A percentile compares a stretch with the other conserved stretches of the same genome.
Conservation (phyloP, 2,888 invertebrate genomes). For the Caenorhabditis drosophilae region DNA sequence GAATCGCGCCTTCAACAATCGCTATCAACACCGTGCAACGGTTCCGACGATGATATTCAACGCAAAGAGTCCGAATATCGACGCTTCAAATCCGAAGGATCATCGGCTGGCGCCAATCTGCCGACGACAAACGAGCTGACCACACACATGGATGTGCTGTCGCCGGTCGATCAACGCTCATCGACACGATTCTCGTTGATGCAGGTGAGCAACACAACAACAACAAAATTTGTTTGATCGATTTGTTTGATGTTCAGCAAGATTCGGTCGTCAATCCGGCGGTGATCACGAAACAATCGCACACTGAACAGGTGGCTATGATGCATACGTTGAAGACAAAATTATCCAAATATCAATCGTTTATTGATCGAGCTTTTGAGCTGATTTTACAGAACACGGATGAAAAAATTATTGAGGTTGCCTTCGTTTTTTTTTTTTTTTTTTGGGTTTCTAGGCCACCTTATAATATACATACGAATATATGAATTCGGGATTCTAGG, state of each 20-base stretch:
- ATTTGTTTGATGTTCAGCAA: slow-evolving; percentile 57
- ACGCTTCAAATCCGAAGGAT: slow-evolving; percentile 62
- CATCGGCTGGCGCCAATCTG: slow-evolving; percentile 40
- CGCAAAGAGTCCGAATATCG: slow-evolving; percentile 66
- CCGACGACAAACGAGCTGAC: slow-evolving; percentile 38
- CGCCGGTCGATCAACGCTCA: slow-evolving; percentile 56
- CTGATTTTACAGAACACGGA: slow-evolving; percentile 50
- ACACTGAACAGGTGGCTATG: slow-evolving; percentile 67
- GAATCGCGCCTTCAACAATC: slow-evolving; percentile 55
- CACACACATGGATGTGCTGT: slow-evolving; percentile 57
- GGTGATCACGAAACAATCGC: slow-evolving; percentile 64
- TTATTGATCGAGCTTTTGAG: slow-evolving; percentile 65
- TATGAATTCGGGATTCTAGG: too few species aligned
- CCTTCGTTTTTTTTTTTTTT: too few species aligned
- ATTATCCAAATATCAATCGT: slow-evolving; percentile 64
- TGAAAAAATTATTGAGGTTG: slow-evolving; percentile 63
- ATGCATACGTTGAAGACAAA: slow-evolving; percentile 69
- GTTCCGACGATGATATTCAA: slow-evolving; percentile 35
- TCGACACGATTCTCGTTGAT: slow-evolving; percentile 24
- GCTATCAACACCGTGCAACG: slow-evolving; percentile 64
- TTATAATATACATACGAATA: too few species aligned
- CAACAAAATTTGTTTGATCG: too few species aligned
- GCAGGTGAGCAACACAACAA: slow-evolving; percentile 16
- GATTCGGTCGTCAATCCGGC: slow-evolving; percentile 53
- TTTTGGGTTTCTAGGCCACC: too few species aligned